phyloP scores from a whole-genome alignment of 64 coral and sea anemone species.

The Montipora efflorescens region DNA sequence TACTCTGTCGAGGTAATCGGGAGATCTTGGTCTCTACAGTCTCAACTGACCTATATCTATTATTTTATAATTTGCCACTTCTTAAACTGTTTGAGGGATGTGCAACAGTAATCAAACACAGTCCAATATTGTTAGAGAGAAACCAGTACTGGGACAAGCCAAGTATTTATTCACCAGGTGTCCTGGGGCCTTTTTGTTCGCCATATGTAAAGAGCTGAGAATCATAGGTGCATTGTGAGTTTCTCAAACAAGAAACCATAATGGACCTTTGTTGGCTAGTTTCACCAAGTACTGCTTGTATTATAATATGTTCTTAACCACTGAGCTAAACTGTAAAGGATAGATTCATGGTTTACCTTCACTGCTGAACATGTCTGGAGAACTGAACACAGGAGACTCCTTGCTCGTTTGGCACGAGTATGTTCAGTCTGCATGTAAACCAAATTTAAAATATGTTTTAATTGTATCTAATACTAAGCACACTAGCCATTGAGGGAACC shows the following conservation, averaged over 20 bases:
- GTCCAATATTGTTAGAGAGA: constrained; percentile 23
- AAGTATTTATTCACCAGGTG: constrained; percentile 14
- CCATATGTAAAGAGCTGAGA: constrained; percentile 21
- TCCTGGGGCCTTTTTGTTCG: background rate
- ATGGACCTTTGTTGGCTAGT: background rate
- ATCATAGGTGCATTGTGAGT: constrained; percentile 27
- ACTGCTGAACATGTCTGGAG: constrained; percentile 7
- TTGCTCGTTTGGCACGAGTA: constrained; percentile 32
- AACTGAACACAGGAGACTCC: constrained; percentile 2
- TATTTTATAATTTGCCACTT: constrained; percentile 34
- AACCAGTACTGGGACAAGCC: constrained; percentile 5
- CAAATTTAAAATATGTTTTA: constrained; percentile 19
- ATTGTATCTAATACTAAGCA: constrained; percentile 9
- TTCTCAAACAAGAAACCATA: constrained; percentile 30
- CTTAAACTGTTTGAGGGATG: constrained; percentile 24
- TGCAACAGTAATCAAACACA: constrained; percentile 6
- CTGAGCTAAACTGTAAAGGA: constrained; percentile 29
- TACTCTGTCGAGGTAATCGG: no score
- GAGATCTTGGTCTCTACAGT: no score
- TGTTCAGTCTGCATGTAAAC: constrained; percentile 16
- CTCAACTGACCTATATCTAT: background rate
- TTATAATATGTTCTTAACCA: constrained; percentile 14
- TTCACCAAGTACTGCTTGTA: background rate
- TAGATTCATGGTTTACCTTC: constrained; percentile 24
- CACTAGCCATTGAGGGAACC: constrained; percentile 11